Conservation (phyloP, 2,888 invertebrate species). For the Allygus modestus region DNA sequence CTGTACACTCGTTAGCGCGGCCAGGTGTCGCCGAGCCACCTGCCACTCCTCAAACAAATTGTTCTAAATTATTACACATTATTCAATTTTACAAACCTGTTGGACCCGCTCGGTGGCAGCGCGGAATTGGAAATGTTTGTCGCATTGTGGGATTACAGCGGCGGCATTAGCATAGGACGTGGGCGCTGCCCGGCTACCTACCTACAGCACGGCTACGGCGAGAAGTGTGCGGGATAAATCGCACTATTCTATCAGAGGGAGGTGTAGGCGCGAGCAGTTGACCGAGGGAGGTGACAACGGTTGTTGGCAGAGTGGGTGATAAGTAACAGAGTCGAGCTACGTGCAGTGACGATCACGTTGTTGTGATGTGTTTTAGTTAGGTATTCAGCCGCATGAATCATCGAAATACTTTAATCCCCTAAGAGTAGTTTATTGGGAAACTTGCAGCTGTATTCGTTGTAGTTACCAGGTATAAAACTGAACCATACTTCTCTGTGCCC, state of each 20-base stretch:
- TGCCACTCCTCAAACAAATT: slow-evolving; percentile 44
- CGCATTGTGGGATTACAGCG: background rate
- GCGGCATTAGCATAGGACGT: slow-evolving; percentile 40
- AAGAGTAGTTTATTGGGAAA: no score
- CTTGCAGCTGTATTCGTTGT: no score
- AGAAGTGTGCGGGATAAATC: background rate
- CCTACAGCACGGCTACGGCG: slow-evolving; percentile 8
- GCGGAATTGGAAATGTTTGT: slow-evolving; percentile 39
- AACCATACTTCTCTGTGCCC: no score
- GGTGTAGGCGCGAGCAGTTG: background rate
- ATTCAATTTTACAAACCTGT: slow-evolving; percentile 57
- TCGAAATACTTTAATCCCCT: no score
- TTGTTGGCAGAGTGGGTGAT: background rate
- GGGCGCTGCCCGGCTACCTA: slow-evolving; percentile 3
- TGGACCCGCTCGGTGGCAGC: slow-evolving; percentile 44
- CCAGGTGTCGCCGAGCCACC: slow-evolving; percentile 22
- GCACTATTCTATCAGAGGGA: background rate
- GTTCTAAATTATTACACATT: slow-evolving; percentile 57
- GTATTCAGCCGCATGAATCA: no score
- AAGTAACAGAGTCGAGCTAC: no score
- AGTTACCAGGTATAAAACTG: no score
- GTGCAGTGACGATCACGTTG: no score
- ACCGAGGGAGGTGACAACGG: background rate
- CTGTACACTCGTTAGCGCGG: slow-evolving; percentile 33
- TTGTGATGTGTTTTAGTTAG: no score